These are phyloP conservation scores for Meliscaeva auricollis DNA, from an alignment of 2,888 invertebrate species.

Conservation along the genomic window DNA sequence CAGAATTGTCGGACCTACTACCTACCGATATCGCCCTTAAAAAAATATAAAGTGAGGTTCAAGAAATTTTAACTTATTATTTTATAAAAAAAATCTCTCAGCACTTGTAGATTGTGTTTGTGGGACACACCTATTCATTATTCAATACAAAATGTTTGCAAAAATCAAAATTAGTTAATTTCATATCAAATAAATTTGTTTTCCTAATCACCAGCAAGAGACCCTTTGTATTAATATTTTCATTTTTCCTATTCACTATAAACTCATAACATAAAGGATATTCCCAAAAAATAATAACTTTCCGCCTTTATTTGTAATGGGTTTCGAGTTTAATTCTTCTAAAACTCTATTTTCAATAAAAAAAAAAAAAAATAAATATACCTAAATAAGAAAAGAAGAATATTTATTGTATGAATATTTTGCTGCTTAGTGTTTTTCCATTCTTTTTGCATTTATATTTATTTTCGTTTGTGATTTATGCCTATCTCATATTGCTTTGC, in stretches of 20 bases:
- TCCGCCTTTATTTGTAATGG: slow-evolving; percentile 19
- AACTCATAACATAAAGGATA: slow-evolving; percentile 22
- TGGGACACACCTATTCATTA: no score
- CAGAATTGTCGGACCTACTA: no score
- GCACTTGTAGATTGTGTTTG: no score
- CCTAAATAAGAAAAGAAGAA: not conserved
- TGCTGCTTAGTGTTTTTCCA: slow-evolving; percentile 32
- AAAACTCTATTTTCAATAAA: slow-evolving; percentile 6
- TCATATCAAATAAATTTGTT: not conserved
- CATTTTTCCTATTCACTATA: not conserved
- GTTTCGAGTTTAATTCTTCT: slow-evolving; percentile 16
- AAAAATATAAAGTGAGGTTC: no score
- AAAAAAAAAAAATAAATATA: no score
- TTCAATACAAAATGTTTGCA: no score
- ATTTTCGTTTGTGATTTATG: slow-evolving; percentile 59
- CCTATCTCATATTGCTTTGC: slow-evolving; percentile 44
- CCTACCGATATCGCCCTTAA: no score
- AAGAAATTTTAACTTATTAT: no score
- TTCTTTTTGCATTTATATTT: slow-evolving; percentile 50
- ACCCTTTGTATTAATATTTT: not conserved
- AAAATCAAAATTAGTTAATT: no score
- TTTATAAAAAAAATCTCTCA: no score
- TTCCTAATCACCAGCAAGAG: not conserved
- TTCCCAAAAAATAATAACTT: slow-evolving; percentile 13
- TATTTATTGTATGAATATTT: not conserved